These are phyloP conservation scores for Isoperla grammatica DNA, from an alignment of 2,888 invertebrate species.

Conservation along the genomic window DNA sequence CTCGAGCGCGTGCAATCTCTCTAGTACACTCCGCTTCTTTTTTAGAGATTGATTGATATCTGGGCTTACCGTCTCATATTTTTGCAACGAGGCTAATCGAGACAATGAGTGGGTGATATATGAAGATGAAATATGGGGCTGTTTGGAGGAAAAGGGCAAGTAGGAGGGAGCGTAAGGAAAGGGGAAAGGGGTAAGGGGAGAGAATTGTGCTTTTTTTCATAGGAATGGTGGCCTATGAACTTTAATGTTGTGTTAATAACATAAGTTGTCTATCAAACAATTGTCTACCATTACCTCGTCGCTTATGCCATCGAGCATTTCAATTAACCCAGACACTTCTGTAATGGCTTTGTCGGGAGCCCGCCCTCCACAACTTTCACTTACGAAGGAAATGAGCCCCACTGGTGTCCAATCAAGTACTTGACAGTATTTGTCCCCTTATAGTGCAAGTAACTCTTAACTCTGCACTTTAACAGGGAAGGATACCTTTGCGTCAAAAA, in stretches of 20 bases:
- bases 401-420: neutral
- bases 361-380: neutral
- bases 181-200: too few species aligned
- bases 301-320: neutral
- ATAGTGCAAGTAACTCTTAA: neutral
- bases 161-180: too few species aligned
- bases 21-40: neutral
- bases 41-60: too few species aligned
- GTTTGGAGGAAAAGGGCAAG: too few species aligned
- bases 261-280: neutral
- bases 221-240: neutral
- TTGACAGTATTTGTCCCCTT: neutral
- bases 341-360: neutral
- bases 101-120: too few species aligned
- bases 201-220: constrained; percentile 22
- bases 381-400: neutral
- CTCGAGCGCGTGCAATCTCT: neutral
- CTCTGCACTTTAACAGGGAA: neutral
- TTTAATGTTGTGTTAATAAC: neutral
- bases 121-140: too few species aligned
- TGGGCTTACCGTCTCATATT: too few species aligned
- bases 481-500: too few species aligned
- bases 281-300: constrained; percentile 14
- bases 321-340: neutral
- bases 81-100: too few species aligned